Base-by-base conservation (phyloP, 2,888 invertebrate species). In the Polyploca ridens region DNA sequence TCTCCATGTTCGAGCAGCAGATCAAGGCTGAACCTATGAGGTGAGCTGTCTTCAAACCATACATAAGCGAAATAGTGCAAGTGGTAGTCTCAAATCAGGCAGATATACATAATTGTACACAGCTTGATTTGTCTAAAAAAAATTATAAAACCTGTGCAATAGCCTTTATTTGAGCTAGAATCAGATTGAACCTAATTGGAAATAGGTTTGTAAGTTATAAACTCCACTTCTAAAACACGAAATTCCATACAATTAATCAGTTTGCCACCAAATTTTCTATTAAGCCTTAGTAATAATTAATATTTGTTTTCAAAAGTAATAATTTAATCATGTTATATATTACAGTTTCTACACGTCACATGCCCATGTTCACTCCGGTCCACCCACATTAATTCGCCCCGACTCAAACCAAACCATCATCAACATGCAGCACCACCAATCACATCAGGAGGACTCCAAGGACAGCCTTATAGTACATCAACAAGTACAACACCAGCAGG, bases 21-120 rank as follows among this genome's bases (percentile, higher is more conserved):
- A 96, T 96, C 84, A 96, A 96, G 88, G 95, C 96, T 78, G 96
- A 96, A 88, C 96, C 96, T 75, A 95, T 96, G 95, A 95, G 95
- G 92, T 96, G 77, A 84, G 82, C 64, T 70, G 16, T 70, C 69
- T 41, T 11, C 46, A 35, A 8, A 27, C 27, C 5, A 44, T 4
- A 44, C 10, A 44, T 13, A 8, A 44, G 13, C 0, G 8, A 44
- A 11, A 44, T 13, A 11, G 44, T 44, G 10, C 44, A 11, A 13
- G 13, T 13, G 11, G 44, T 16, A 49, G 38, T 38, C 38, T 38
- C 38, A 38, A 38, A 38, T 11, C 8, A 38, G 38, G 38, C 38
- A 38, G 11, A 38, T 44, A 11, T 10, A 44, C 10, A 44, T 11
- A 11, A 1, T 35, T 6, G 6, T 35, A 35, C 35, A 35, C 5